Base-by-base conservation (phyloP, 2,113 vertebrate species). In the Corythornis madagascariensis region DNA sequence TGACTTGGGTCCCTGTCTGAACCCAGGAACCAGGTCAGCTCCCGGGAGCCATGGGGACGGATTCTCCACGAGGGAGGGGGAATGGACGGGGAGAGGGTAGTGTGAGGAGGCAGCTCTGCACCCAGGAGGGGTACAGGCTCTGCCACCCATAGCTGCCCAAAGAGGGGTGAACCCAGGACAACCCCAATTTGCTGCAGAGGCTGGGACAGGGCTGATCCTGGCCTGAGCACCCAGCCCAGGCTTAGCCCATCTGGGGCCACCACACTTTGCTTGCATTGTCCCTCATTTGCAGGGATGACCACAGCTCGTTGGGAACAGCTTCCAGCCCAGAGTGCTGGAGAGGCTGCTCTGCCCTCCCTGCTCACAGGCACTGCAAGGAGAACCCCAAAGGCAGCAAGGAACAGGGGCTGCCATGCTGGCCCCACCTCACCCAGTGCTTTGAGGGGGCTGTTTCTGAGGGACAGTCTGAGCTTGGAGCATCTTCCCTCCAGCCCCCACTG, bases 1-100 rank as follows among this genome's bases (percentile, higher is more conserved):
- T 76, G 42, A 86, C 20, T 90, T 88, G 80, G 80, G 89, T 89
- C 61, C 55, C 83, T 79, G 59, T 66, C 79, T 74, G 56, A 42
- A 43, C 2, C 20, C 35, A 94, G 71, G 78, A 87, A 85, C 83
- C 69, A 63, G 16, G 86, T 86, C 55, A 3, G 66, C 9, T 63
- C 31, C 71, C 2, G 8, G 53, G 50, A 13, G 57, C 43, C 25
- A 13, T 22, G 10, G 45, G 22, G 69, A 20, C 2, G 7, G n/a
- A 2, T 66, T 21, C 57, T 48, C 53, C 11, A 3, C 1, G 8
- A 35, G 52, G 52, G 29, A 60, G 31, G 63, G 57, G 19, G 31
- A 57, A n/a, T 10, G 29, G 60, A 11, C 10, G 53, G 55, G 40
- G 73, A 61, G 38, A 48, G 66, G 11, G 26, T 1, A 18, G 40